These are phyloP conservation scores for Podarcis lilfordi DNA, from an alignment of 2,797 vertebrate genomes.

Conservation along the genomic window DNA sequence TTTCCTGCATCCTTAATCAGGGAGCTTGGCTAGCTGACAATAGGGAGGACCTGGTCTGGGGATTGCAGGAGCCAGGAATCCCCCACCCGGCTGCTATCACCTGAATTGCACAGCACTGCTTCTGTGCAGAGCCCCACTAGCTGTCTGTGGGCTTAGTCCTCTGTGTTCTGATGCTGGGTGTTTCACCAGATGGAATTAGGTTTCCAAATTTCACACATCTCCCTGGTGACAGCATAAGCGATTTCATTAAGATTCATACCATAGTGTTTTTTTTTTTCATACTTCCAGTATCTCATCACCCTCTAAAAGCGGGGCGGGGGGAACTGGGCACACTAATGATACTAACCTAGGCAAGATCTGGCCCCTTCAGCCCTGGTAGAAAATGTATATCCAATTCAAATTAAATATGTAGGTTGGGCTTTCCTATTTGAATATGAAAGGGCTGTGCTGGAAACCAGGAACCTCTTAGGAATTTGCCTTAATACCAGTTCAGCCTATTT, in stretches of 20 bases:
- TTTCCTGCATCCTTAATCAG: slow-evolving; percentile 42
- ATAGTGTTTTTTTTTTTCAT: not conserved
- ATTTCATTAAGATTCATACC: not conserved
- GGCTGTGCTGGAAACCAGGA: not conserved
- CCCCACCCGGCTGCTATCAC: not conserved
- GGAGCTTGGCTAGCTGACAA: slow-evolving; percentile 18
- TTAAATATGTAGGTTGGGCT: not conserved
- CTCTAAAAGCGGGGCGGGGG: not conserved
- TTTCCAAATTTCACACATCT: not conserved
- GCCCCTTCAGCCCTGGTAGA: not conserved
- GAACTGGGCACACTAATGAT: not conserved
- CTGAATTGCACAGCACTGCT: not conserved
- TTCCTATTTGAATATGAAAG: not conserved
- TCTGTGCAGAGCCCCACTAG: not conserved
- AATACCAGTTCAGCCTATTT: not conserved
- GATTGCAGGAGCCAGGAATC: slow-evolving; percentile 1
- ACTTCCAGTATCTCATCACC: not conserved
- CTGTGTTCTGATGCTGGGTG: not conserved
- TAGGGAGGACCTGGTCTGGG: not conserved
- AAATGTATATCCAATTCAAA: not conserved
- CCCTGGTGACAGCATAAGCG: not conserved
- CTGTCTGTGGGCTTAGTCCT: not conserved
- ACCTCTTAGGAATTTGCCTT: not conserved
- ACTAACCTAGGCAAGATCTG: not conserved
- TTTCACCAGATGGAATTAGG: not conserved